Base-by-base conservation (phyloP, 2,888 invertebrate species). In the Kryphioiulus occultus region DNA sequence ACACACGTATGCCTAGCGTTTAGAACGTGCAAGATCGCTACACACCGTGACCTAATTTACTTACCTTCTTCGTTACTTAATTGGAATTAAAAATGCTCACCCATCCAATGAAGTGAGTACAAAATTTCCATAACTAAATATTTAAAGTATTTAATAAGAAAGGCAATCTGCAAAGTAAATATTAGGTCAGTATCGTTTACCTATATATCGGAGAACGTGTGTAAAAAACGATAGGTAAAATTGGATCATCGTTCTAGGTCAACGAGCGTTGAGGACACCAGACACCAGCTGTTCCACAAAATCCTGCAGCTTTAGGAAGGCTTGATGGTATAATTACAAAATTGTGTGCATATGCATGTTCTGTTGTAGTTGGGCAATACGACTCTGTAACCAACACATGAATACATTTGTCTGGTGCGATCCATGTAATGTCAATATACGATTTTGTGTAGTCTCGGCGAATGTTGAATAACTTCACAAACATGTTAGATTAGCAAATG, bases 171-270 rank as follows among this genome's bases (percentile, higher is more conserved):
- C 78, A 78, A 17, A 30, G 30, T 30, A 78, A 78, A 78, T 78
- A 78, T 78, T 78, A 78, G 78, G 78, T 78, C 78, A 30, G 78
- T 30, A 78, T 78, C 78, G 78, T 78, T 78, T 78, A 78, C 78
- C 68, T 68, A 78, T 17, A 78, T 30, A 78, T 78, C 30, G 30
- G 26, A 19, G 22, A 78, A 30, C 30, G 78, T 30, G 78, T 78
- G 30, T 32, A 26, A 17, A 68, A 78, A 78, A 30, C 26, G 78
- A 78, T 78, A 26, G 78, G 30, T 30, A 78, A 30, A 78, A 78
- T 30, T 78, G 78, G 78, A 32, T 78, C 78, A 78, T 78, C 78
- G 78, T 78, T 78, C 30, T 78, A 78, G 78, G 78, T 78, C 78
- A 78, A 30, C 30, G 78, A 78, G 78, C 78, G 78, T 78, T 78